These are phyloP conservation scores for Platycnemis pennipes DNA, from an alignment of 2,888 invertebrate species.

Conservation along the genomic window DNA sequence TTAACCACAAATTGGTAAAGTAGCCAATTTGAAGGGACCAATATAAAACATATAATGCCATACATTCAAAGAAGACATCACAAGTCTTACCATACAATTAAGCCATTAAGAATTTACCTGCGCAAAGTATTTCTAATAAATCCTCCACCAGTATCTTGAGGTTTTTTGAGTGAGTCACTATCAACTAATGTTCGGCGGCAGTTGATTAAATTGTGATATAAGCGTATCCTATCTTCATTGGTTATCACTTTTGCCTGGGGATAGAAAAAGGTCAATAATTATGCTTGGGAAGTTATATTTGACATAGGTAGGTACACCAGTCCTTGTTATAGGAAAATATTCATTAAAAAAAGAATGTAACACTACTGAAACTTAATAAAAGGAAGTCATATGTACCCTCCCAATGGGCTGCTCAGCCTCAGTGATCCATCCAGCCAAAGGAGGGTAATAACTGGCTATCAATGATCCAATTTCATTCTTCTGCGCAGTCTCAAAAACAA, in stretches of 20 bases:
- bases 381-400: conserved; percentile 79
- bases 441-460: conserved; percentile 94
- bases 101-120: conserved; percentile 79
- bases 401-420: conserved; percentile 86
- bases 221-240: conserved; percentile 91
- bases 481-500: conserved; percentile 94
- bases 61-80: too few species aligned
- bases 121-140: conserved; percentile 94
- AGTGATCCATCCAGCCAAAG: conserved; percentile 90
- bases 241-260: conserved; percentile 85
- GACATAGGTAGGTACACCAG: background rate
- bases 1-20: too few species aligned
- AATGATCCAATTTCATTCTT: conserved; percentile 96
- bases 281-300: background rate
- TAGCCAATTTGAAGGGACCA: too few species aligned
- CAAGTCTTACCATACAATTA: background rate
- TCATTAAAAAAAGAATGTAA: background rate
- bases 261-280: conserved; percentile 66
- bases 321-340: background rate
- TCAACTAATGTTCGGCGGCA: conserved; percentile 92
- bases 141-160: conserved; percentile 90
- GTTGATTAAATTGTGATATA: conserved; percentile 93
- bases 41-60: too few species aligned
- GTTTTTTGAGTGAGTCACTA: conserved; percentile 89
- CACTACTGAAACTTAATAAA: background rate